phyloP scores from a whole-genome alignment of 2,113 vertebrate genomes.

The Sinocyclocheilus rhinocerous region DNA sequence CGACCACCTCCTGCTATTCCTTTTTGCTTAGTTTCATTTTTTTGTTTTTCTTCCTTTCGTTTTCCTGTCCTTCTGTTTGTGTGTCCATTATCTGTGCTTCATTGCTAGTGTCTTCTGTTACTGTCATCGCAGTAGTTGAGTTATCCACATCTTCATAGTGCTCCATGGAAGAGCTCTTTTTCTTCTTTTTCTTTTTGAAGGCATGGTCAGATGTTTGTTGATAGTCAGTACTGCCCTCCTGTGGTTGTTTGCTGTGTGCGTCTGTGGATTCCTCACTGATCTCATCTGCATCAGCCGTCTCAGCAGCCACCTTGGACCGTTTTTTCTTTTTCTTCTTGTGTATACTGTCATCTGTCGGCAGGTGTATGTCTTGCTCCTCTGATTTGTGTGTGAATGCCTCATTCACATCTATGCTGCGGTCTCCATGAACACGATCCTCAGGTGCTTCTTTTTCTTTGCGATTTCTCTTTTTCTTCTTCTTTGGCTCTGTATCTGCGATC shows the following conservation, averaged over 20 bases:
- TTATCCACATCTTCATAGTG: background rate
- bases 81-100: background rate
- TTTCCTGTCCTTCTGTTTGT: background rate
- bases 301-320: background rate
- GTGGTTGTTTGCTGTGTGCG: background rate
- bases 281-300: background rate
- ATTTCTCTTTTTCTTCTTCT: conserved; percentile 58
- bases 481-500: background rate
- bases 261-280: conserved; percentile 25
- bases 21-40: conserved; percentile 47
- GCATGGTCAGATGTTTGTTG: background rate
- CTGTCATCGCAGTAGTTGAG: background rate
- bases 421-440: conserved; percentile 21
- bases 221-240: conserved; percentile 6
- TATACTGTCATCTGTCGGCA: background rate
- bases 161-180: conserved; percentile 53
- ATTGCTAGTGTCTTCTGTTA: background rate
- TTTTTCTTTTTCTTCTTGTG: conserved; percentile 44
- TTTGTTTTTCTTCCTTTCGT: conserved; percentile 28
- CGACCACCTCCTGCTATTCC: background rate
- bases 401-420: background rate
- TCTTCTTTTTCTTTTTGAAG: conserved; percentile 58
- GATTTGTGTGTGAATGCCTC: background rate
- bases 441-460: conserved; percentile 45
- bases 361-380: background rate